phyloP scores from a whole-genome alignment of 2,113 vertebrate species.

The Stictonetta naevosa region DNA sequence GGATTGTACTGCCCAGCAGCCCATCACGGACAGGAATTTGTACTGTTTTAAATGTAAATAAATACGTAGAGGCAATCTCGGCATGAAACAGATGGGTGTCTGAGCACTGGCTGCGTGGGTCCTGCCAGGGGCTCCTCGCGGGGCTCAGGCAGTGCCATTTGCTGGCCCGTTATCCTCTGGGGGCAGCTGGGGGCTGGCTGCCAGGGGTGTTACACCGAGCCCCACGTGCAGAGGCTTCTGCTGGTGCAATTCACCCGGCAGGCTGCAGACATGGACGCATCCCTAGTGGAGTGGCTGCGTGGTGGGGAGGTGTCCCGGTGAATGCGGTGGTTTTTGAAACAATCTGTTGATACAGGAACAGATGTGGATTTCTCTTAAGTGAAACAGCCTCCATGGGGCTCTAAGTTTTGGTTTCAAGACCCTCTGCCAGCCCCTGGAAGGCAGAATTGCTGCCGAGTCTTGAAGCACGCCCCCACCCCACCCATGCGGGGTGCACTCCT shows the following conservation, averaged over 20 bases:
- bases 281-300: not conserved
- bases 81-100: not conserved
- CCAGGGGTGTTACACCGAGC: not conserved
- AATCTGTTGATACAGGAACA: fast-evolving
- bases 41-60: too few relatives aligned
- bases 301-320: not conserved
- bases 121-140: fast-evolving
- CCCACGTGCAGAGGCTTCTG: fast-evolving
- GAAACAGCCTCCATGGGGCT: not conserved
- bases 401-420: not conserved
- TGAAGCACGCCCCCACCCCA: not conserved
- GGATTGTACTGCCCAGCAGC: not conserved
- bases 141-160: fast-evolving
- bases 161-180: not conserved
- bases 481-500: not conserved
- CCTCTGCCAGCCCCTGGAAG: not conserved
- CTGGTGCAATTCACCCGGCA: not conserved
- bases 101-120: not conserved
- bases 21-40: too few relatives aligned
- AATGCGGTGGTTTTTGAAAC: not conserved
- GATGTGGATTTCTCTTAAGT: not conserved
- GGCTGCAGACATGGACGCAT: not conserved
- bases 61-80: too few relatives aligned
- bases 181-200: not conserved
- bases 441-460: not conserved